Conservation (phyloP, 2,888 invertebrate genomes). For the Nineta flava region DNA sequence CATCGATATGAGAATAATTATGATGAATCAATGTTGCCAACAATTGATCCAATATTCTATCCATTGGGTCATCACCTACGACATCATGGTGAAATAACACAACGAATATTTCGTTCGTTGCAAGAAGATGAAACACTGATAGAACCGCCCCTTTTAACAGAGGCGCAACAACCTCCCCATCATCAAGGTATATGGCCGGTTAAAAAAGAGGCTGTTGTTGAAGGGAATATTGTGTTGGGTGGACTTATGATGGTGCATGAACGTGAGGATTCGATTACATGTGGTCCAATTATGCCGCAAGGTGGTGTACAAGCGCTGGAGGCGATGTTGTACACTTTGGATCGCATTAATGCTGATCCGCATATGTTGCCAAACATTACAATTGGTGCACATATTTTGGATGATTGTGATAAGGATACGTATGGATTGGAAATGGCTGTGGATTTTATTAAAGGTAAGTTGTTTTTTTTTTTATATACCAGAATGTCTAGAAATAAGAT, state of each 20-base stretch:
- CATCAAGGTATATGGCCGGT: conserved; percentile 42
- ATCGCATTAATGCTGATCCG: conserved; percentile 45
- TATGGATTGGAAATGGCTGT: conserved; percentile 85
- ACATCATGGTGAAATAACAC: neutral
- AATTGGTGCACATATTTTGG: conserved; percentile 72
- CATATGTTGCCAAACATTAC: conserved; percentile 53
- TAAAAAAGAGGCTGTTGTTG: conserved; percentile 63
- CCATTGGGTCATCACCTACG: neutral
- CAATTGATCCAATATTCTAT: too few species aligned
- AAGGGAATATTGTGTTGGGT: conserved; percentile 70
- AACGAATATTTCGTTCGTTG: conserved; percentile 3
- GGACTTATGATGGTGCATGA: conserved; percentile 90
- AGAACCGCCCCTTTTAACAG: neutral
- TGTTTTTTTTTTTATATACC: conserved; percentile 1
- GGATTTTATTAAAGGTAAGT: conserved; percentile 79
- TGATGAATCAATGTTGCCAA: neutral
- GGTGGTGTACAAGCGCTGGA: conserved; percentile 74
- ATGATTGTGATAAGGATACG: conserved; percentile 86
- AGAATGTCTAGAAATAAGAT: too few species aligned
- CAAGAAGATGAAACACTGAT: conserved; percentile 1
- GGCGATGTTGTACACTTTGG: conserved; percentile 76
- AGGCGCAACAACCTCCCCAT: too few species aligned
- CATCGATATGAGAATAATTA: neutral
- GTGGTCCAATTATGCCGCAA: conserved; percentile 82
- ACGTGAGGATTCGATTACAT: conserved; percentile 60